phyloP scores from a whole-genome alignment of 2,888 invertebrate species.

The Timandra comae region DNA sequence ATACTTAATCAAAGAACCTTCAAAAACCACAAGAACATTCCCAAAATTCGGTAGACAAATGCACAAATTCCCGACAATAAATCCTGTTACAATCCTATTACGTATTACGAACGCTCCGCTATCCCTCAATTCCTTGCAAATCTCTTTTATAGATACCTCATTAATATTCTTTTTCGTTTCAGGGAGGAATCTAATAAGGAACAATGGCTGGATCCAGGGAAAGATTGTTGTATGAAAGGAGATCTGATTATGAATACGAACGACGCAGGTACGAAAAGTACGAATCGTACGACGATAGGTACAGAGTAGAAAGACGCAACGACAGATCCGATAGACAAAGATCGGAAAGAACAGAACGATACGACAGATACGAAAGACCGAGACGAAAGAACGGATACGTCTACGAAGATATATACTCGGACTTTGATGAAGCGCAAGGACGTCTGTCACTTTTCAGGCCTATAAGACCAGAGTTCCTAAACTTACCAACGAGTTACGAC shows the following conservation, averaged over 20 bases:
- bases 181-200: slow-evolving; percentile 43
- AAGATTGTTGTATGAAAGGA: slow-evolving; percentile 57
- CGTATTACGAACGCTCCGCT: slow-evolving; percentile 16
- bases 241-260: slow-evolving; percentile 47
- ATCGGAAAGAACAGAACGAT: slow-evolving; percentile 19
- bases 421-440: slow-evolving; percentile 69
- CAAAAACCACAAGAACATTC: too few relatives aligned
- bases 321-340: background rate
- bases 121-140: slow-evolving; percentile 23
- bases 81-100: background rate
- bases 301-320: slow-evolving; percentile 21
- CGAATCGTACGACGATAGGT: slow-evolving; percentile 29
- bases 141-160: slow-evolving; percentile 8
- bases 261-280: slow-evolving; percentile 41
- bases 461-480: slow-evolving; percentile 67
- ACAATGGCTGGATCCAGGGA: slow-evolving; percentile 68
- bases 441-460: slow-evolving; percentile 65
- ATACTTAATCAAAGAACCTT: too few relatives aligned
- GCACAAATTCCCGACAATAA: too few relatives aligned
- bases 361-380: slow-evolving; percentile 36
- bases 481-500: slow-evolving; percentile 57
- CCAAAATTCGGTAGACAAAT: too few relatives aligned
- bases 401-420: slow-evolving; percentile 71
- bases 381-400: slow-evolving; percentile 66
- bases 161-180: slow-evolving; percentile 45